Evolutionary conservation across 2,113 vertebrate species (phyloP).

Genomic region (Chloropsis cyanopogon): DNA sequence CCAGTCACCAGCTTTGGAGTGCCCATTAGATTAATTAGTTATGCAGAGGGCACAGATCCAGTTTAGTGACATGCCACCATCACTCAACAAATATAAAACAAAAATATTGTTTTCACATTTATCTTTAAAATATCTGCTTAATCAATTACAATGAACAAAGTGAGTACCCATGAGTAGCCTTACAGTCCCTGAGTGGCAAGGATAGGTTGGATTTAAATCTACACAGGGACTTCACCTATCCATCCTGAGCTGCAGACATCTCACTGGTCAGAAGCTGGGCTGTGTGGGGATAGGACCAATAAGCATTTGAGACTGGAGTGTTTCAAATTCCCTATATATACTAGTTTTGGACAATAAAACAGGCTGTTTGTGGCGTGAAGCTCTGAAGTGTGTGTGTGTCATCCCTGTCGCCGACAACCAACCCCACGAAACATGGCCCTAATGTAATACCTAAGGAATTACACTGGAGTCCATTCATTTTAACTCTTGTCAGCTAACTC

Average conservation of each 20-base stretch:
- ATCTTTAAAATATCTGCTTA: constrained; percentile 17
- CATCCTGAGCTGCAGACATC: background rate
- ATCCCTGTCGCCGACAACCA: background rate
- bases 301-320: background rate
- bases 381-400: background rate
- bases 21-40: constrained; percentile 13
- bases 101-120: background rate
- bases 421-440: background rate
- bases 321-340: background rate
- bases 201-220: background rate
- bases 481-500: constrained; percentile 14
- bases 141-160: constrained; percentile 21
- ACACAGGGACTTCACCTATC: background rate
- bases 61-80: background rate
- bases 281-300: background rate
- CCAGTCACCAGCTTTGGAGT: background rate
- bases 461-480: constrained; percentile 13
- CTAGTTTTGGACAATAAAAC: background rate
- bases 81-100: constrained; percentile 28
- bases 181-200: background rate
- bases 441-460: background rate
- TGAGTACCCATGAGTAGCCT: background rate
- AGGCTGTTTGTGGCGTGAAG: background rate
- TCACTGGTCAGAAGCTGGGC: background rate
- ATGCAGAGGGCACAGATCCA: background rate